phyloP scores from a whole-genome alignment of 2,797 vertebrate species.

The Gephyroberyx darwinii region DNA sequence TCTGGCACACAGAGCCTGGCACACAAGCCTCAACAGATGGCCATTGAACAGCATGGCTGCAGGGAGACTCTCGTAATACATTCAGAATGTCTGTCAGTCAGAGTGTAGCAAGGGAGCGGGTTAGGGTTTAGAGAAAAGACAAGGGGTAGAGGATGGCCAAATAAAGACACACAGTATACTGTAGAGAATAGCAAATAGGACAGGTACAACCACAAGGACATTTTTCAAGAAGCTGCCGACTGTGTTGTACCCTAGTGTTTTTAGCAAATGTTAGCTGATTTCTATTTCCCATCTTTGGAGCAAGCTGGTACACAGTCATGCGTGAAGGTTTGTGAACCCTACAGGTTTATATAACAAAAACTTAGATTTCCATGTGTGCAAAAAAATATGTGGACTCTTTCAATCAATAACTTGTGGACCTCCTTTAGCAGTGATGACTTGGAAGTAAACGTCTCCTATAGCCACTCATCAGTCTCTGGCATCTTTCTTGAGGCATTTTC shows the following conservation, averaged over 20 bases:
- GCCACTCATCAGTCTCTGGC: no score
- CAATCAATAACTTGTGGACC: no score
- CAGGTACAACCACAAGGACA: no score
- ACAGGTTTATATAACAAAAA: no score
- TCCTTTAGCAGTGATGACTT: no score
- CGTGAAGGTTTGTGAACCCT: no score
- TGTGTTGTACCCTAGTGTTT: not conserved
- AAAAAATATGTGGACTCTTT: no score
- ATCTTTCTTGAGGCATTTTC: no score
- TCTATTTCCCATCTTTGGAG: not conserved
- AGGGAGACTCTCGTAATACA: conserved; percentile 64
- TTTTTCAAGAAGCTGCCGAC: no score
- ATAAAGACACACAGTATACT: not conserved
- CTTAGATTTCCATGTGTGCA: no score
- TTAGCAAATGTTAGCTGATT: not conserved
- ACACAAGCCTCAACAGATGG: conserved; percentile 78
- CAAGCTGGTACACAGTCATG: not conserved
- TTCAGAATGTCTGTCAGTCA: conserved; percentile 55
- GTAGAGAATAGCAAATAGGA: not conserved
- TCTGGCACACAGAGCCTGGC: conserved; percentile 77
- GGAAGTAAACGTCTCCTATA: no score
- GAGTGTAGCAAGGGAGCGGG: conserved; percentile 20
- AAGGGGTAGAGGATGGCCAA: conserved; percentile 2
- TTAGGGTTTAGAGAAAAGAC: not conserved
- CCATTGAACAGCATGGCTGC: conserved; percentile 71